Conservation (phyloP, 2,888 invertebrate species). For the Hoplodrina blanda region DNA sequence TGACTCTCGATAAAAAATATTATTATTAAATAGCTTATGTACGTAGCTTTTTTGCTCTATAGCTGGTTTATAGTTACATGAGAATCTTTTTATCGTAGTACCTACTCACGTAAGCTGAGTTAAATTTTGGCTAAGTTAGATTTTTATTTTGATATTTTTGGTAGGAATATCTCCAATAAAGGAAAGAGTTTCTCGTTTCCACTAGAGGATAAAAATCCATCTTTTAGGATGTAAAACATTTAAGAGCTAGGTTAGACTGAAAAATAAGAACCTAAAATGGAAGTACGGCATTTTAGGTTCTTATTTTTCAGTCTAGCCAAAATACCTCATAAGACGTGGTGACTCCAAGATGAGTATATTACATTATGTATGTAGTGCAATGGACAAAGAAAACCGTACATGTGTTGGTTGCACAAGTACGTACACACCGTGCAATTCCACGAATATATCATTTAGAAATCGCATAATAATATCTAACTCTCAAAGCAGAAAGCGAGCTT, state of each 20-base stretch:
- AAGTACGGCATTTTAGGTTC: background rate
- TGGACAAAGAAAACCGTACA: slow-evolving; percentile 59
- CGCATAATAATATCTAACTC: slow-evolving; percentile 46
- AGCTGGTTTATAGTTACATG: slow-evolving; percentile 16
- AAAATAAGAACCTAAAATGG: too few species aligned
- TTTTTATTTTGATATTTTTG: background rate
- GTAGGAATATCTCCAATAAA: background rate
- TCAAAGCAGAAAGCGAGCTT: slow-evolving; percentile 61
- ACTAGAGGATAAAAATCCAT: too few species aligned
- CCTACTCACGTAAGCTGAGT: background rate
- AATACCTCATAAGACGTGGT: too few species aligned
- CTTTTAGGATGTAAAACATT: background rate
- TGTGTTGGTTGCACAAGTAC: slow-evolving; percentile 49
- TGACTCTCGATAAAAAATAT: slow-evolving; percentile 45
- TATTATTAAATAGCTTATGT: slow-evolving; percentile 19
- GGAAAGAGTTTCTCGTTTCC: background rate
- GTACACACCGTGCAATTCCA: slow-evolving; percentile 51
- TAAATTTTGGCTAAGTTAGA: background rate
- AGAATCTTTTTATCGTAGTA: background rate
- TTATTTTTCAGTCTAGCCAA: background rate
- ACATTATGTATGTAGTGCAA: slow-evolving; percentile 46
- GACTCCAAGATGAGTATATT: slow-evolving; percentile 32
- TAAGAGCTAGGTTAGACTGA: too few species aligned
- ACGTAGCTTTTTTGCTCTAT: slow-evolving; percentile 31
- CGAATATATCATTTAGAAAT: slow-evolving; percentile 63